Percentiles rank a stretch among this genome's conserved stretches.
phyloP scores from a whole-genome alignment of 53 echinoderm and acorn worm genomes.

The Pentamera pediparva region DNA sequence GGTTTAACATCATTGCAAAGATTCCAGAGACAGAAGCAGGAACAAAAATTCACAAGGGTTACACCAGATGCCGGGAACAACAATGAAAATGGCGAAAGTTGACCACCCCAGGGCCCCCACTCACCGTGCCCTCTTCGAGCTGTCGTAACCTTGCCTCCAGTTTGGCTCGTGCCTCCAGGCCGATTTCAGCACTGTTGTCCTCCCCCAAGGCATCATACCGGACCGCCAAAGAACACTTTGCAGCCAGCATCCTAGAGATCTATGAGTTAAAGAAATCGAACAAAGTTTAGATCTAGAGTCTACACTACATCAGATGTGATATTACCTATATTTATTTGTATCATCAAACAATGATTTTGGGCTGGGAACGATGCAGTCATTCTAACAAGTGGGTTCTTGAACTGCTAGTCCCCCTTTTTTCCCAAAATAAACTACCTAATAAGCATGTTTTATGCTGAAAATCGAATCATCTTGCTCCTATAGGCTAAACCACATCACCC shows the following conservation, averaged over 20 bases:
- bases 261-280: not conserved
- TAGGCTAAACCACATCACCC: too few species aligned
- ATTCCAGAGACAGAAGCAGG: not conserved
- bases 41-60: not conserved
- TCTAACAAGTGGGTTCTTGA: too few species aligned
- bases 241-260: slow-evolving; percentile 91
- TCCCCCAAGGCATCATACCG: slow-evolving; percentile 90
- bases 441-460: too few species aligned
- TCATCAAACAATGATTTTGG: not conserved
- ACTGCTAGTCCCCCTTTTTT: too few species aligned
- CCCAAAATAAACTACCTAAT: too few species aligned
- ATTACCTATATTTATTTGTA: not conserved
- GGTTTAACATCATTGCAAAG: too few species aligned
- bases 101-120: not conserved
- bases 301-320: not conserved
- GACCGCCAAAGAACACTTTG: slow-evolving; percentile 81
- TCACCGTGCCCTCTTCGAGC: slow-evolving; percentile 74
- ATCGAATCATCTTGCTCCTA: too few species aligned
- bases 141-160: slow-evolving; percentile 75
- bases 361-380: too few species aligned
- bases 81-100: not conserved
- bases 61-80: not conserved
- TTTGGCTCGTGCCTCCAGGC: slow-evolving; percentile 87
- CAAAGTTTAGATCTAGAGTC: not conserved
- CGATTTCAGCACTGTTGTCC: slow-evolving; percentile 67